A percentile compares a stretch with the other conserved stretches of the same genome.
Conservation (phyloP, 2,797 vertebrate genomes). For the Dicrostonyx torquatus region DNA sequence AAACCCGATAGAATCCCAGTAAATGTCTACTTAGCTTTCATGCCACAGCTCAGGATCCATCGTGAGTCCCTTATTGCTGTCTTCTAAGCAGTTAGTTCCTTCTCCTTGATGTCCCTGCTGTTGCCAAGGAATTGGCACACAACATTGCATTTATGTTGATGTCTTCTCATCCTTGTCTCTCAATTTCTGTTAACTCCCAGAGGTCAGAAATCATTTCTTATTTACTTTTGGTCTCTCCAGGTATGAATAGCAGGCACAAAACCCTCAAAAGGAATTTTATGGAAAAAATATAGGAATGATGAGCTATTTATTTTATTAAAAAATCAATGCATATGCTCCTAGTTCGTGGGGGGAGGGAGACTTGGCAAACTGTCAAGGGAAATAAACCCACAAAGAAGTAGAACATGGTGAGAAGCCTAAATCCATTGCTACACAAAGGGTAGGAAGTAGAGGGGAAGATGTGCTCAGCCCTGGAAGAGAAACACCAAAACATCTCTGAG, state of each 20-base stretch:
- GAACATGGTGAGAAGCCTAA: not conserved
- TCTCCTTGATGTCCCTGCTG: not conserved
- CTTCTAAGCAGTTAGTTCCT: not conserved
- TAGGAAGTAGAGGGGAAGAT: not conserved
- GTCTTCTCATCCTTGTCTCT: not conserved
- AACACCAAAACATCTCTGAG: not conserved
- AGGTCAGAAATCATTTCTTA: not conserved
- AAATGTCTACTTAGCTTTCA: not conserved
- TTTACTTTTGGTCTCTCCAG: conserved; percentile 4
- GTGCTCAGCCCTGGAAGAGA: not conserved
- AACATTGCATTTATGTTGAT: too few species aligned
- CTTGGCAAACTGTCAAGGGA: not conserved
- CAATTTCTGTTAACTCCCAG: not conserved
- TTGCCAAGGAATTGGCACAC: not conserved
- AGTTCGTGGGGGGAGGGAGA: not conserved
- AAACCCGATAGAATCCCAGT: not conserved
- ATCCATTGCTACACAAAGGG: not conserved
- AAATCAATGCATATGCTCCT: not conserved
- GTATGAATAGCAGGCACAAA: not conserved
- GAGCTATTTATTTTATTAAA: conserved; percentile 24
- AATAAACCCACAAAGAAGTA: not conserved
- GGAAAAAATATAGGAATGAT: conserved; percentile 38
- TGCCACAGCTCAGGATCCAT: not conserved
- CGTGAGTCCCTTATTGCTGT: not conserved
- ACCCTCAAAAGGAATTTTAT: not conserved